Conservation (phyloP, 2,113 vertebrate species). For the Poecilia latipinna region DNA sequence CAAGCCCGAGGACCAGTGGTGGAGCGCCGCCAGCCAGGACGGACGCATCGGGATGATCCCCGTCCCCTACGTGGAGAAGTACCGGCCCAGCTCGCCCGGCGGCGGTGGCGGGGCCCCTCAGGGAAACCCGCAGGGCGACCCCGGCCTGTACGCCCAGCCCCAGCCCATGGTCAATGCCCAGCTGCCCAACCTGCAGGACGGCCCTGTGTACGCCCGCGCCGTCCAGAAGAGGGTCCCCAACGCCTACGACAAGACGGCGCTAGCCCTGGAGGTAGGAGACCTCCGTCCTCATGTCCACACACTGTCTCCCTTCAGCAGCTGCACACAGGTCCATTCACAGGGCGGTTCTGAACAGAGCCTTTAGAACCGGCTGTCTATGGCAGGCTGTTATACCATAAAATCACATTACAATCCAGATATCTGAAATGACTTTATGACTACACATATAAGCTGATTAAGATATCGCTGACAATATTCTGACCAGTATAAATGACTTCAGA, state of each 20-base stretch:
- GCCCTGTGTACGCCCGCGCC: conserved; percentile 95
- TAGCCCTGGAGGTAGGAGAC: conserved; percentile 93
- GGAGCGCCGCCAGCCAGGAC: conserved; percentile 94
- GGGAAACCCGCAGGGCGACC: conserved; percentile 87
- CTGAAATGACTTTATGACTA: no score
- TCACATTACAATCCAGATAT: no score
- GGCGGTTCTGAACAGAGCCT: conserved; percentile 22
- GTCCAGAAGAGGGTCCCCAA: conserved; percentile 99
- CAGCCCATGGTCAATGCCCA: conserved; percentile 89
- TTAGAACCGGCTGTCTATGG: conserved; percentile 11
- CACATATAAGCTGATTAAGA: no score
- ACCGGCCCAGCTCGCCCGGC: conserved; percentile 89
- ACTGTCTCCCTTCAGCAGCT: background rate
- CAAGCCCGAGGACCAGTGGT: conserved; percentile 99
- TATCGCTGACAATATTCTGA: no score
- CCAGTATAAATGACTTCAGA: no score
- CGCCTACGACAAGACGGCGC: conserved; percentile 99
- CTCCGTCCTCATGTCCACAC: background rate
- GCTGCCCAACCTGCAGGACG: conserved; percentile 98
- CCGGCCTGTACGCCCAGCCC: conserved; percentile 97
- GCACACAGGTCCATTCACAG: conserved; percentile 35
- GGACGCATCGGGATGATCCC: conserved; percentile 97
- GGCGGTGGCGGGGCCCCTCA: conserved; percentile 56
- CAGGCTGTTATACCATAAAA: conserved; percentile 11
- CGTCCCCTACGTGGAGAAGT: conserved; percentile 97